Base-by-base conservation (phyloP, 2,888 invertebrate species). In the Noctua janthina region DNA sequence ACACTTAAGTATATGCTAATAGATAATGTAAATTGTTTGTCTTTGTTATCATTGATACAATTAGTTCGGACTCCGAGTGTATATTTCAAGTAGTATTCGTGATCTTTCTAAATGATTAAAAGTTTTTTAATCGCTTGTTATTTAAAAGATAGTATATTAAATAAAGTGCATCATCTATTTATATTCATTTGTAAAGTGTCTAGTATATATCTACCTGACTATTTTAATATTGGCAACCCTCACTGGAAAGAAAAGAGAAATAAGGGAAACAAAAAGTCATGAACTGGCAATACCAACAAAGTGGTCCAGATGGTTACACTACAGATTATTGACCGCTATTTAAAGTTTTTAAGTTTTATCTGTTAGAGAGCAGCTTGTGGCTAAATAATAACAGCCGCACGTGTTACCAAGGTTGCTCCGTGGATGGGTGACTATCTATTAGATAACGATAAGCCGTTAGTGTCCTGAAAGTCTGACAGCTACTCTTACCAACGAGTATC, bases 1-100 rank as follows among this genome's bases (percentile, higher is more conserved):
- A 92, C 92, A 91, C 90, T 93, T 93, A 93, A 93, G 88, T 90
- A 91, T 89, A 90, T 85, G 88, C 77, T 87, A 90, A 90, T 91
- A 90, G 86, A 90, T 90, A 91, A 89, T 90, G 91, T 89, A 90
- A 91, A 90, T 85, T 86, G 85, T 88, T 89, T 86, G 84, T 74
- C 35, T 88, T 88, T 89, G 89, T 86, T 87, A 87, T 90, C 90
- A 89, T 87, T 90, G 84, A 92, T 91, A 86, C 90, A 89, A 87
- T 87, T 90, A 89, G 90, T 88, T 81, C 56, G 56, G 71, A 83
- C 78, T 83, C 11, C n/a, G 39, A 68, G 62, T 56, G 51, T n/a
- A 76, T 77, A 76, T 76, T 79, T 88, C 75, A 79, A 29, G 15
- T 29, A 39, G 39, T 49, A 20, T 68, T 71, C 51, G 35, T 51